These are phyloP conservation scores for Corythoichthys haematopterus DNA, from an alignment of 2,113 vertebrate genomes.

Conservation along the genomic window DNA sequence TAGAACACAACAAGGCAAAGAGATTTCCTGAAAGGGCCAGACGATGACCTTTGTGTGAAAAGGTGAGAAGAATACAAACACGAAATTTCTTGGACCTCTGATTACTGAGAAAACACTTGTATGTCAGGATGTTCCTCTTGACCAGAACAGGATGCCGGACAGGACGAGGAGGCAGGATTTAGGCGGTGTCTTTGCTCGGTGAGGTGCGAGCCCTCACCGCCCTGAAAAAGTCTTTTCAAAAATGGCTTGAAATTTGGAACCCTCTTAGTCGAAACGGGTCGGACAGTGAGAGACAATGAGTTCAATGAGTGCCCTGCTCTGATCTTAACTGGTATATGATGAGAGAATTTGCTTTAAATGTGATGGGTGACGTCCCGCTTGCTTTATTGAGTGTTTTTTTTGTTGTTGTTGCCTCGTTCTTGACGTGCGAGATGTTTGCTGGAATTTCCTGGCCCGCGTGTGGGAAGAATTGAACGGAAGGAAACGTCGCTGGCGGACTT, in stretches of 20 bases:
- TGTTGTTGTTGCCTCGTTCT: neutral
- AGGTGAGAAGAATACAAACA: too few species aligned
- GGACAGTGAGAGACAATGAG: too few species aligned
- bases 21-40: too few species aligned
- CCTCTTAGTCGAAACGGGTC: neutral
- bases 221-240: neutral
- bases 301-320: too few species aligned
- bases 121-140: neutral
- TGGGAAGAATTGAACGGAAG: slow-evolving; percentile 7
- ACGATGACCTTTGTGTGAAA: too few species aligned
- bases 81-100: too few species aligned
- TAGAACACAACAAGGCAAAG: too few species aligned
- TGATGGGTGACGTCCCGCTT: too few species aligned
- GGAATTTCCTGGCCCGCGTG: slow-evolving; percentile 7
- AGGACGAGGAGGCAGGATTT: neutral
- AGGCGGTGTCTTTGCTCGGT: neutral
- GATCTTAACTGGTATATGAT: too few species aligned
- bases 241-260: neutral
- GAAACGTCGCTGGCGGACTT: neutral
- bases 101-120: too few species aligned
- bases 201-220: neutral
- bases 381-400: neutral
- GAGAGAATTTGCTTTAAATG: too few species aligned
- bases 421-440: neutral
- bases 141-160: neutral